phyloP scores from a whole-genome alignment of 2,797 vertebrate species.

The Amblyraja radiata region DNA sequence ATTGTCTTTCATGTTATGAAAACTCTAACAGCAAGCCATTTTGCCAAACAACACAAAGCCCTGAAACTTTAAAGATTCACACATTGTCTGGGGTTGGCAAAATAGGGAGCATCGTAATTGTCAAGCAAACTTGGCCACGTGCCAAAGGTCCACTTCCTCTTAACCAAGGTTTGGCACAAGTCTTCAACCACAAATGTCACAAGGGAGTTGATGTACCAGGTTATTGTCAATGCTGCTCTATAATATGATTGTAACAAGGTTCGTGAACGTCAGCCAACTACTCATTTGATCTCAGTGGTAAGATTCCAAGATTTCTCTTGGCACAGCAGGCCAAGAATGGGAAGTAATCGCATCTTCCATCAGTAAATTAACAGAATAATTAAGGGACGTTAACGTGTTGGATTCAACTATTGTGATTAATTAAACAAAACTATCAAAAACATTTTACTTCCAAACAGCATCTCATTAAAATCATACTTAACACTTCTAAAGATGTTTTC shows the following conservation, averaged over 20 bases:
- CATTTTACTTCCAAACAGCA: background rate
- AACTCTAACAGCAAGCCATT: background rate
- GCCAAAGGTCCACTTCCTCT: background rate
- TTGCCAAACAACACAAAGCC: background rate
- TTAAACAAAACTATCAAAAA: slow-evolving; percentile 2
- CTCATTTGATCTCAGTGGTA: background rate
- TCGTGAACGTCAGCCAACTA: background rate
- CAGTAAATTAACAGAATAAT: background rate
- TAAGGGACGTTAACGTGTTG: background rate
- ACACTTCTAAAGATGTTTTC: background rate
- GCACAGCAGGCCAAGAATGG: background rate
- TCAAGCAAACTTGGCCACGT: background rate
- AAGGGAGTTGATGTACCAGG: background rate
- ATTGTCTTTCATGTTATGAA: background rate
- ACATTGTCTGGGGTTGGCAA: background rate
- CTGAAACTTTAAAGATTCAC: background rate
- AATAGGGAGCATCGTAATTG: background rate
- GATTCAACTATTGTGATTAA: background rate
- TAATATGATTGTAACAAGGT: background rate
- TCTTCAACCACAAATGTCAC: background rate
- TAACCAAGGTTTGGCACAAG: background rate
- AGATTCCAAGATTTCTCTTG: background rate
- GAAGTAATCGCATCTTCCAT: background rate
- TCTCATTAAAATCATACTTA: background rate
- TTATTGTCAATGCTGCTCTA: background rate